phyloP scores from a whole-genome alignment of 2,113 vertebrate genomes.

The Origma solitaria region DNA sequence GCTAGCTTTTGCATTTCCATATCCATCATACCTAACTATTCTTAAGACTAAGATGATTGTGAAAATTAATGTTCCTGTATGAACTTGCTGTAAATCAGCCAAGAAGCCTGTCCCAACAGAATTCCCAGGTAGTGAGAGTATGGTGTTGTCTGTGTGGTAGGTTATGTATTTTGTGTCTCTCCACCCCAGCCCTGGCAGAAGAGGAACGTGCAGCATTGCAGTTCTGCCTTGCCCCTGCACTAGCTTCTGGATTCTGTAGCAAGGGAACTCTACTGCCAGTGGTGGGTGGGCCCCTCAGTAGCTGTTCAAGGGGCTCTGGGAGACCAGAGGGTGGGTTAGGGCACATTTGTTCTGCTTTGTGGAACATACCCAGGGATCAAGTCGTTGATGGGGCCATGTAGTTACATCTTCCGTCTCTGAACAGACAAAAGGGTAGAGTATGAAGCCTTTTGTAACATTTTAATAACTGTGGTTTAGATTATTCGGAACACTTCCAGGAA shows the following conservation, averaged over 20 bases:
- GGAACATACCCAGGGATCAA: background rate
- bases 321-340: background rate
- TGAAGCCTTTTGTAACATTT: background rate
- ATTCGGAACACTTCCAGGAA: background rate
- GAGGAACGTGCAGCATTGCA: background rate
- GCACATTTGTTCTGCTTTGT: background rate
- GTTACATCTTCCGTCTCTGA: background rate
- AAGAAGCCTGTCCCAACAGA: background rate
- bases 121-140: background rate
- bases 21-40: background rate
- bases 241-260: background rate
- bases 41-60: background rate
- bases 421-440: background rate
- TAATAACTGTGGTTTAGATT: background rate
- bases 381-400: background rate
- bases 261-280: rapidly evolving
- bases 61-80: background rate
- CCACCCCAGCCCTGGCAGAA: background rate
- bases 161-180: background rate
- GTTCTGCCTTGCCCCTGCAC: background rate
- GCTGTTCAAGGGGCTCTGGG: background rate
- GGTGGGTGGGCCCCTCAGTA: rapidly evolving
- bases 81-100: background rate
- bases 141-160: background rate
- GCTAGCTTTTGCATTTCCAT: background rate